phyloP scores from a whole-genome alignment of 2,888 invertebrate species.

The Rapana venosa region DNA sequence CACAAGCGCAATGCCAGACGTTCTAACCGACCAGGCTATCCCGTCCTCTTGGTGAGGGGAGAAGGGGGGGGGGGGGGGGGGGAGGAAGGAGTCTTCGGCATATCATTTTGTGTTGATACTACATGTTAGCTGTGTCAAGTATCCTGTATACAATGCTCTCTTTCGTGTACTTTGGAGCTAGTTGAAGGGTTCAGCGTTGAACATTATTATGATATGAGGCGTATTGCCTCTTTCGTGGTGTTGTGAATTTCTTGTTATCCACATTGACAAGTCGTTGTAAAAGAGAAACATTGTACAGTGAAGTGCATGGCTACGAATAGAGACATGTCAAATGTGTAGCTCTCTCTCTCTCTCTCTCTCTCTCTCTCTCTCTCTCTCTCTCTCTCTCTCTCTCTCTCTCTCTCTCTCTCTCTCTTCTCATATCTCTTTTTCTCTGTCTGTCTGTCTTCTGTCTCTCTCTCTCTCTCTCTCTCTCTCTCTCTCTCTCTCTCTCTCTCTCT shows the following conservation, averaged over 20 bases:
- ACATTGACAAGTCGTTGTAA: neutral
- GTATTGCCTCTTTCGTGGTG: neutral
- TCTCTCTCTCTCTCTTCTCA: neutral
- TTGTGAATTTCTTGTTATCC: neutral
- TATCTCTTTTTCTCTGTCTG: neutral
- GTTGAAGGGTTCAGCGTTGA: no score
- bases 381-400: conserved; percentile 24
- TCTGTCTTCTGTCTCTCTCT: neutral
- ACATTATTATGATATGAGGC: no score
- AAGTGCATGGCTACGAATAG: neutral
- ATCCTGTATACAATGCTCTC: no score
- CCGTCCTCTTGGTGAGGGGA: no score
- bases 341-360: neutral
- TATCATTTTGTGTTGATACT: no score
- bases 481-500: conserved; percentile 26
- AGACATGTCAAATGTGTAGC: neutral
- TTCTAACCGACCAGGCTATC: no score
- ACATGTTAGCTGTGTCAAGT: no score
- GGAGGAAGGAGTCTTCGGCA: no score
- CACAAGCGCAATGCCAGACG: no score
- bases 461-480: no score
- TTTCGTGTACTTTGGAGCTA: no score
- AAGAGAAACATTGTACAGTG: neutral
- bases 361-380: conserved; percentile 2
- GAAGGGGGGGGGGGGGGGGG: no score